Base-by-base conservation (phyloP, 2,797 vertebrate species). In the Adelosebastes latens region DNA sequence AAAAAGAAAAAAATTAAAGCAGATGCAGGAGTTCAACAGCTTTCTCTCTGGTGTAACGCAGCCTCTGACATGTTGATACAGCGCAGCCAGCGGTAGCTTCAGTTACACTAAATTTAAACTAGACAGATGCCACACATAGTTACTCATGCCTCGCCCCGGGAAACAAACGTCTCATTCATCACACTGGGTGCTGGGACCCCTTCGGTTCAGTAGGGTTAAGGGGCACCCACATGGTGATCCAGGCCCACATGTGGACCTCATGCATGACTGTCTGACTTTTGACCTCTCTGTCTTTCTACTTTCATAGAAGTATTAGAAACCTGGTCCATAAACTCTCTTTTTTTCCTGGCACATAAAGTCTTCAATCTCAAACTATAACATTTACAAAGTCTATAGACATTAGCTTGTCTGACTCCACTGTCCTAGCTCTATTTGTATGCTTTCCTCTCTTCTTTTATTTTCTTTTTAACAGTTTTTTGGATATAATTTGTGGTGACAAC, bases 71-170 rank as follows among this genome's bases (percentile, higher is more conserved):
- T 94, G 93, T 94, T 95, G 94, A 95, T 94, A 91, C 91, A 95
- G 90, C 77, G 67, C 92, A 92, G 92, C 93, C 93, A 93, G 92
- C 72, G 75, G 88, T 93, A 95, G 95, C 91, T 96, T 96, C 88
- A 93, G 96, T 96, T 96, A 96, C 96, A 96, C 96, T 96, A 95
- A 96, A 96, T 96, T 96, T 96, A 96, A 96, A 96, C 95, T 95
- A 96, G 95, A 96, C 94, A 96, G 95, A 96, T 97, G 95, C 95
- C 96, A 93, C 91, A 92, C 95, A 96, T 96, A 94, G 92, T 94
- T 96, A 94, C 94, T 95, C 90, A 91, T 95, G 95, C 95, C 95
- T 95, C 92, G 66, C 94, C 94, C 95, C 75, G 34, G 92, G 90
- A 95, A 96, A 96, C 94, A 96, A 96, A 95, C 84, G 88, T 93